A percentile compares a stretch with the other conserved stretches of the same genome.
phyloP scores from a whole-genome alignment of 2,113 vertebrate species.

The Riparia riparia region DNA sequence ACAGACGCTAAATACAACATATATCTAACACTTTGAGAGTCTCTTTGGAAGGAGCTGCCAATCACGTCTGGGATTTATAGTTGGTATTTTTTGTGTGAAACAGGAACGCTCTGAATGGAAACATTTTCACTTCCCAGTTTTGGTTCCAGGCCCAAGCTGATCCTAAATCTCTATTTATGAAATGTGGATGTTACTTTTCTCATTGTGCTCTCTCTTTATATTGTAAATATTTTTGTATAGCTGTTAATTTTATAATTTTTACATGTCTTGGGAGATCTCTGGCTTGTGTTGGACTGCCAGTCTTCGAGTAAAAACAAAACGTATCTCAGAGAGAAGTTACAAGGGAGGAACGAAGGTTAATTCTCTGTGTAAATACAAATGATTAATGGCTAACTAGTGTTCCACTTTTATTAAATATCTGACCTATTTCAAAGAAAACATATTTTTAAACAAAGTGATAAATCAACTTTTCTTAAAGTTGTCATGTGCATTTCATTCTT shows the following conservation, averaged over 20 bases:
- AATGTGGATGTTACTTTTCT: neutral
- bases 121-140: neutral
- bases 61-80: fast-evolving
- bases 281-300: neutral
- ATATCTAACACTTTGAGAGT: neutral
- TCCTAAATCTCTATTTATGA: neutral
- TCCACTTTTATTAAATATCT: neutral
- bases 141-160: neutral
- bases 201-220: neutral
- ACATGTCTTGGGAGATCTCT: neutral
- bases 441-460: neutral
- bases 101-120: neutral
- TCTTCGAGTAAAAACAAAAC: neutral
- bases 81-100: neutral
- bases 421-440: neutral
- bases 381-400: neutral
- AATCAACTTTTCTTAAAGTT: neutral
- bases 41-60: neutral
- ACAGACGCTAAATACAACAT: neutral
- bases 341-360: neutral
- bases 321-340: neutral
- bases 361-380: neutral
- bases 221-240: neutral
- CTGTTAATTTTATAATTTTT: neutral
- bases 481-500: neutral